Conservation (phyloP, 2,113 vertebrate species). For the Actenoides hombroni region DNA sequence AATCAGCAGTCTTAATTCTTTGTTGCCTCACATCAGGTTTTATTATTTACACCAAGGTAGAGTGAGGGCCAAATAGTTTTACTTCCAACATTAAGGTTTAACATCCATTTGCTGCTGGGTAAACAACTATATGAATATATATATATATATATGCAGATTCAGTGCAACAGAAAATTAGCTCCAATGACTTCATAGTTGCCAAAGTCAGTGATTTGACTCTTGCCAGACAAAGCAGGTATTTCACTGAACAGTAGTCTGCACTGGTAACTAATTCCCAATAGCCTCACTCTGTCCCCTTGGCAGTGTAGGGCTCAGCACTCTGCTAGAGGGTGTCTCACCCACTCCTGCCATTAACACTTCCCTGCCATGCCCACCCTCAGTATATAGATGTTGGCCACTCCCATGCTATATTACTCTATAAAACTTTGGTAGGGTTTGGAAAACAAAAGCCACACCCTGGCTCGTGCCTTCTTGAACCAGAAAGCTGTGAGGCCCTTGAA, state of each 20-base stretch:
- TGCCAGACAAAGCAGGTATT: background rate
- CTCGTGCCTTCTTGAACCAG: background rate
- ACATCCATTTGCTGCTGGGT: background rate
- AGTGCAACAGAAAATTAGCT: background rate
- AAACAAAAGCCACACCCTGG: background rate
- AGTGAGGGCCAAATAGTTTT: background rate
- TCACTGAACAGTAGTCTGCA: background rate
- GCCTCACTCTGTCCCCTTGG: background rate
- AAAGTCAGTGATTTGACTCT: background rate
- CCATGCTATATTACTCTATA: background rate
- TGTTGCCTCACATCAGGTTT: background rate
- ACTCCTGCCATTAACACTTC: fast-evolving
- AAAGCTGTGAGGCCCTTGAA: background rate
- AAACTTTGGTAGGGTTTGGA: background rate
- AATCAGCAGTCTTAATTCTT: background rate
- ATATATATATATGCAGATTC: background rate
- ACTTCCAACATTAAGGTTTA: background rate
- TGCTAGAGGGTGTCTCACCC: background rate
- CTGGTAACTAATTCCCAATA: fast-evolving
- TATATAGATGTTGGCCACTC: background rate
- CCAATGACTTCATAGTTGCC: background rate
- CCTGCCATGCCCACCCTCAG: background rate
- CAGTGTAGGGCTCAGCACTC: background rate
- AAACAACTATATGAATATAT: background rate
- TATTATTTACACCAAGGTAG: background rate